These are phyloP conservation scores for Nysson spinosus DNA, from an alignment of 2,888 invertebrate species.

Conservation along the genomic window DNA sequence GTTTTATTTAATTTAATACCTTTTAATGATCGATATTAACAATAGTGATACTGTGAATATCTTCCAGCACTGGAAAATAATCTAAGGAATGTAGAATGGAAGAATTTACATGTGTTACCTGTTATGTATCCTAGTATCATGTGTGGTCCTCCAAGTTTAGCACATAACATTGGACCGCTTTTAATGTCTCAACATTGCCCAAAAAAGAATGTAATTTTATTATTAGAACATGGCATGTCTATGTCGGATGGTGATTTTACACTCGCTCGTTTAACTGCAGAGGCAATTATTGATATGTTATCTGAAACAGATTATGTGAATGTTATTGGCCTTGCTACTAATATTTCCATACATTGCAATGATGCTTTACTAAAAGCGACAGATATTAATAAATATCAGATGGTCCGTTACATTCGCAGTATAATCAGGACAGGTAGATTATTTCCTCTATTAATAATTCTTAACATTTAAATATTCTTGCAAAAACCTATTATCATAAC, in stretches of 20 bases:
- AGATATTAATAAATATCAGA: slow-evolving; percentile 73
- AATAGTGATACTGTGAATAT: neutral
- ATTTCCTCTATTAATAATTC: too few species aligned
- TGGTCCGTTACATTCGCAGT: slow-evolving; percentile 69
- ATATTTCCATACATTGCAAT: slow-evolving; percentile 63
- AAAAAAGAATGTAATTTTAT: slow-evolving; percentile 70
- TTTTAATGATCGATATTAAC: neutral
- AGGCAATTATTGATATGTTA: slow-evolving; percentile 73
- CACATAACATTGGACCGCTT: slow-evolving; percentile 72
- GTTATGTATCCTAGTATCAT: slow-evolving; percentile 69
- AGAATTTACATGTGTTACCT: slow-evolving; percentile 71
- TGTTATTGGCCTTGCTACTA: slow-evolving; percentile 69
- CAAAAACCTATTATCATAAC: too few species aligned
- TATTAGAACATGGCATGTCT: slow-evolving; percentile 70
- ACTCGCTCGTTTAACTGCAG: slow-evolving; percentile 72
- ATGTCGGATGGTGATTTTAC: slow-evolving; percentile 74
- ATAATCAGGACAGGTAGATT: slow-evolving; percentile 65
- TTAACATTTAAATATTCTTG: too few species aligned
- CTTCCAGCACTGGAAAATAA: slow-evolving; percentile 64
- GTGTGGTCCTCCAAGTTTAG: slow-evolving; percentile 72
- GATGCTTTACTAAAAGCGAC: slow-evolving; percentile 69
- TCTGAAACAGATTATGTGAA: slow-evolving; percentile 71
- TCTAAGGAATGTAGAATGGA: slow-evolving; percentile 68
- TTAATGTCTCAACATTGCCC: slow-evolving; percentile 71
- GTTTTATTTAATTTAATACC: neutral